Base-by-base conservation (phyloP, 2,113 vertebrate species). In the Promerops cafer region DNA sequence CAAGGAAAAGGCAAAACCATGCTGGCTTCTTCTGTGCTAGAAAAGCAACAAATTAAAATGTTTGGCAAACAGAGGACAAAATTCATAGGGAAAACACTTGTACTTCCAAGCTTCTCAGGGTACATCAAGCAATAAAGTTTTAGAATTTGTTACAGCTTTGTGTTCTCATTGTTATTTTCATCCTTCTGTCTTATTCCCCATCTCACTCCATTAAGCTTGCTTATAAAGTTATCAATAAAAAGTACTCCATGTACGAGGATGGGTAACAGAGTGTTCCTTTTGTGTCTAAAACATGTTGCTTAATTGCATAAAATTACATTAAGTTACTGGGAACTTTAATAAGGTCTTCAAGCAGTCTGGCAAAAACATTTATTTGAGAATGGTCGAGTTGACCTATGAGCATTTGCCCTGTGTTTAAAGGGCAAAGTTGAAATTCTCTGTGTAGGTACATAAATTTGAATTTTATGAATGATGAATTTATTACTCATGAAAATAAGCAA, bases 1-100 rank as follows among this genome's bases (percentile, higher is more conserved):
- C 42, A 95, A 81, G 74, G 86, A 64, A 88, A 96, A 95, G 68
- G 70, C 47, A 95, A 95, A 92, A 76, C 49, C 94, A 89, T 56
- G 74, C 87, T 96, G 93, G 64, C 66, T 96, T 93, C 70, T 82
- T 95, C 86, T 78, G 61, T 74, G 65, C 89, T 90, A 42, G 66
- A 87, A 87, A 94, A 97, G 71, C 66, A 95, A 89, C 77, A 92
- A 95, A 97, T 96, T 96, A 92, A 92, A 96, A 91, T 94, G 95
- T 95, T 95, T 96, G 93, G 88, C 93, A 97, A 97, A 95, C 59
- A 96, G 52, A 83, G 72, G 64, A 85, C 53, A 71, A 94, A 83
- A 93, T 83, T 95, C 37, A 16, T 33, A 68, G 69, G 54, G 76
- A 92, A 93, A 83, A 83, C 24, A 27, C 31, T 92, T 83, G 69